A percentile compares a stretch with the other conserved stretches of the same genome.
phyloP scores from a whole-genome alignment of 2,888 invertebrate species.

The Protodeltote pygarga region DNA sequence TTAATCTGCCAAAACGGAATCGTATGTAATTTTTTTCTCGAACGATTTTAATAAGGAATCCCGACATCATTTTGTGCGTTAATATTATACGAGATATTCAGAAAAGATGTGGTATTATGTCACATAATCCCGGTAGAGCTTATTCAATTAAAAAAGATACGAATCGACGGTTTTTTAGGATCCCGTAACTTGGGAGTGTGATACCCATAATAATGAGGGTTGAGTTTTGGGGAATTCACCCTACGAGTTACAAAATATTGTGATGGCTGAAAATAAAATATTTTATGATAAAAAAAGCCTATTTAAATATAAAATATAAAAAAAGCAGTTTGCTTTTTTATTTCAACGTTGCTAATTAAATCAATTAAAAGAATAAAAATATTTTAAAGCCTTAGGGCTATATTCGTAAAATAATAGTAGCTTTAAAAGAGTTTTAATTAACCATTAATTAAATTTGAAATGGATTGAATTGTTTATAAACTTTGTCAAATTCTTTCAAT shows the following conservation, averaged over 20 bases:
- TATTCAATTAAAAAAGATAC: constrained; percentile 46
- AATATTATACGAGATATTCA: constrained; percentile 28
- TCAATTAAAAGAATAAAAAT: constrained; percentile 35
- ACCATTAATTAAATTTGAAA: constrained; percentile 58
- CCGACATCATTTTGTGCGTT: constrained; percentile 31
- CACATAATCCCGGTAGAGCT: constrained; percentile 20
- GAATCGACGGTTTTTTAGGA: constrained; percentile 31
- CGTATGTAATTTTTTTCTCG: constrained; percentile 49
- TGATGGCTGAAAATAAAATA: constrained; percentile 10
- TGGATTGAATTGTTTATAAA: constrained; percentile 55
- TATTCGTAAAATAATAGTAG: constrained; percentile 16
- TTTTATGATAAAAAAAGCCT: not conserved
- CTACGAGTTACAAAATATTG: constrained; percentile 11
- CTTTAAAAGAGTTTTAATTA: constrained; percentile 56
- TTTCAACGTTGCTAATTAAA: constrained; percentile 26
- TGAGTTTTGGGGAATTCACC: constrained; percentile 12
- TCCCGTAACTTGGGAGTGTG: constrained; percentile 28
- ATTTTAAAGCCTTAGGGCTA: constrained; percentile 20
- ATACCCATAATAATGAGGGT: constrained; percentile 31
- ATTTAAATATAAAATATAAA: constrained; percentile 17
- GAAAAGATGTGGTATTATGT: constrained; percentile 22
- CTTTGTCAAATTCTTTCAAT: constrained; percentile 54
- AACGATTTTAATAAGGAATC: constrained; percentile 41
- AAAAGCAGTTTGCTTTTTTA: constrained; percentile 18
- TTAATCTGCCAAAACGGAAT: constrained; percentile 35